Conservation (phyloP, 2,888 invertebrate genomes). For the Caenorhabditis doughertyi region DNA sequence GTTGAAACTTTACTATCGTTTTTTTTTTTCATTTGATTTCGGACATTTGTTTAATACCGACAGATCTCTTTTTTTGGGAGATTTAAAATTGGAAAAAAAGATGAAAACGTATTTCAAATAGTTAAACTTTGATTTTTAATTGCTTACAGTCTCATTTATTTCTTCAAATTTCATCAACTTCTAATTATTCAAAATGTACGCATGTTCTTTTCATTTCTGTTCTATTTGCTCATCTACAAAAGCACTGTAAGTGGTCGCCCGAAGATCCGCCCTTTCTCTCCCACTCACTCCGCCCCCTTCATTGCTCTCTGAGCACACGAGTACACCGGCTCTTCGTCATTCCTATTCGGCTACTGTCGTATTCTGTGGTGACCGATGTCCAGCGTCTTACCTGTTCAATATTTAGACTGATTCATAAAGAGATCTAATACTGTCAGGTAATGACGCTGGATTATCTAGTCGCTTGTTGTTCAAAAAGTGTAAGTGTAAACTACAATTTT, state of each 20-base stretch:
- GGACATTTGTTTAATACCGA: too few relatives aligned
- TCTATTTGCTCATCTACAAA: constrained; percentile 56
- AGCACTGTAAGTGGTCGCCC: constrained; percentile 55
- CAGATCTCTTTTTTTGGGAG: too few relatives aligned
- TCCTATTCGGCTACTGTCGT: constrained; percentile 50
- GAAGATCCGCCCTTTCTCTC: constrained; percentile 31
- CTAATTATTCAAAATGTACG: not conserved
- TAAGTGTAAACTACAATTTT: constrained; percentile 12
- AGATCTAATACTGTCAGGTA: constrained; percentile 70
- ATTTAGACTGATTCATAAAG: constrained; percentile 48
- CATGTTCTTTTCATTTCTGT: not conserved
- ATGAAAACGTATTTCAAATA: too few relatives aligned
- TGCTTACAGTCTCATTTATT: too few relatives aligned
- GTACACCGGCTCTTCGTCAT: constrained; percentile 27
- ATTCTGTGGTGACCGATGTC: constrained; percentile 53
- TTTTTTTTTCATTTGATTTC: too few relatives aligned
- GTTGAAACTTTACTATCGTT: not conserved
- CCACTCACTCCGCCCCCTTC: constrained; percentile 29
- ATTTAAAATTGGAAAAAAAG: too few relatives aligned
- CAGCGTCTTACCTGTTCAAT: constrained; percentile 68
- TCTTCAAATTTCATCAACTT: not conserved
- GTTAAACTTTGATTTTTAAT: too few relatives aligned
- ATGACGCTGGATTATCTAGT: constrained; percentile 61
- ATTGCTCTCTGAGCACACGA: constrained; percentile 31
- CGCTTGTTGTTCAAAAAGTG: not conserved